Evolutionary conservation across 2,888 invertebrate genomes (phyloP), one percentile per base, ranked within the genome.

Genomic region (Cyclophora punctaria): DNA sequence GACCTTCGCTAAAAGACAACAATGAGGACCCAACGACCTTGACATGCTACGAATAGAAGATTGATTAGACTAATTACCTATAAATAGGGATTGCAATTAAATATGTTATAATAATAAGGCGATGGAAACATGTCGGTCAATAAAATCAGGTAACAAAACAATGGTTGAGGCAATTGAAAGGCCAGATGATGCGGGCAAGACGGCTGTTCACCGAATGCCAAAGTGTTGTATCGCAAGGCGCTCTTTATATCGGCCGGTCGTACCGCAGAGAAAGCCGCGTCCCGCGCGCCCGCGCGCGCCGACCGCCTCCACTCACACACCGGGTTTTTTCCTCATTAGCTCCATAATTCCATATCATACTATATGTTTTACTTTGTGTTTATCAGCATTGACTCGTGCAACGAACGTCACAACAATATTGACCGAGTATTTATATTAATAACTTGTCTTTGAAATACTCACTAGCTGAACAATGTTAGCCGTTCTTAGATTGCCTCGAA

Each of bases 261-360:
- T 75, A 72, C 77, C 69, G 77, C 79, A 85, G 87, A 86, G 86
- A 87, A 88, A 87, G 87, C 86, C 87, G 74, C 83, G 71, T 80
- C 83, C 78, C 85, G 78, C 84, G 70, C 80, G 75, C 71, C 77
- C 63, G 71, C 76, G 75, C 80, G 68, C 68, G 71, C 75, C 72
- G 73, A 73, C 71, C 73, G 73, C 73, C 60, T 73, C 75, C 64
- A 69, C 69, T 76, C 66, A 72, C 78, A 78, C 78, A 78, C 82
- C 81, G 84, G 87, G 87, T 88, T 87, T 88, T 88, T 88, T 88
- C 88, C 88, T 88, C 85, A 80, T 85, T 84, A 84, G 77, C 77
- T 78, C 75, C 75, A 80, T 81, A 82, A 82, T 80, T 79, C 79
- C 71, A 80, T 73, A 75, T 76, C 67, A 75, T 79, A 74, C 73